Evolutionary conservation across 2,797 vertebrate genomes (phyloP).

Genomic region (Gymnoscopelus microlampas): DNA sequence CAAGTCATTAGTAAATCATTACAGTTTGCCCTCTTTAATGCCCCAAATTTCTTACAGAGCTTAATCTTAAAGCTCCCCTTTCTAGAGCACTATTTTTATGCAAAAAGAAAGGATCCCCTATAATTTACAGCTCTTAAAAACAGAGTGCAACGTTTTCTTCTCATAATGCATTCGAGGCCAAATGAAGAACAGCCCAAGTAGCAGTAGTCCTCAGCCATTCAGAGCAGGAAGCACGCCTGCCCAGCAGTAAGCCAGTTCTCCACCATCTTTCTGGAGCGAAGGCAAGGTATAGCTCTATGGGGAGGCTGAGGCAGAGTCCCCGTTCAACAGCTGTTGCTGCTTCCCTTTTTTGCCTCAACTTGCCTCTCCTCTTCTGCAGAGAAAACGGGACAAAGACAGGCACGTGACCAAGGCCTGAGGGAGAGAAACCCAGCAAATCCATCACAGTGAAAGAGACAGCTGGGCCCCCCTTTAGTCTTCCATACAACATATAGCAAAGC

Average conservation of each 20-base stretch:
- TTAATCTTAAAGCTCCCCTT: no score
- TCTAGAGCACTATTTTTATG: no score
- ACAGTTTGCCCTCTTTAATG: no score
- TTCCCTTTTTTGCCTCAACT: constrained; percentile 16
- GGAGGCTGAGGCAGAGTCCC: constrained; percentile 19
- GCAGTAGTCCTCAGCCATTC: not conserved
- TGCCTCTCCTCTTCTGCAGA: constrained; percentile 27
- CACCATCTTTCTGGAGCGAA: constrained; percentile 24
- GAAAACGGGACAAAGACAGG: constrained; percentile 45
- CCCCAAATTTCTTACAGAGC: no score
- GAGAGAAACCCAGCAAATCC: constrained; percentile 45
- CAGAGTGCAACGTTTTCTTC: no score
- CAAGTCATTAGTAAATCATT: no score
- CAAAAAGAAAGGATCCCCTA: no score
- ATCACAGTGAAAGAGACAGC: constrained; percentile 50
- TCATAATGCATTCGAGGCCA: no score
- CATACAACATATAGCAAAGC: constrained; percentile 8
- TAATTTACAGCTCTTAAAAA: no score
- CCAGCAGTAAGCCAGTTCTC: not conserved
- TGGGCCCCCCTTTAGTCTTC: constrained; percentile 28
- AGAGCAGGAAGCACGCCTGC: not conserved
- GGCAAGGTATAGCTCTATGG: constrained; percentile 32
- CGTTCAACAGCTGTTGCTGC: constrained; percentile 51
- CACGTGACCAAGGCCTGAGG: constrained; percentile 42
- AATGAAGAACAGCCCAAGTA: no score